These are phyloP conservation scores for Sturnira hondurensis DNA, from an alignment of 2,113 vertebrate species.

Conservation along the genomic window DNA sequence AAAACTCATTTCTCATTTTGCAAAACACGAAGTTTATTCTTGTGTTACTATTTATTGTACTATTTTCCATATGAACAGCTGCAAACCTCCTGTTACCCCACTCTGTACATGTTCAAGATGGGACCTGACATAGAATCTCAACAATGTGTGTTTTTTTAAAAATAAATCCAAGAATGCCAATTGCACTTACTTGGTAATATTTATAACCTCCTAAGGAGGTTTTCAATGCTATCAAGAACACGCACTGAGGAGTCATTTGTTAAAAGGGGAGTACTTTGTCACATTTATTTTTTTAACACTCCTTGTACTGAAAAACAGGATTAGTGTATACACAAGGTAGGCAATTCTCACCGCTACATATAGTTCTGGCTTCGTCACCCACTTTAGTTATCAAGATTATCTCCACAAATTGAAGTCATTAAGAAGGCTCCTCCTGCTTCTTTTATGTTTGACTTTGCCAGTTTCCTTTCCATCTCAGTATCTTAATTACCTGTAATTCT, in stretches of 20 bases:
- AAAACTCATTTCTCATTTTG: neutral
- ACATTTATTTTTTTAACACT: neutral
- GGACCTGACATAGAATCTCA: neutral
- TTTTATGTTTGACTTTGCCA: neutral
- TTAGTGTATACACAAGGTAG: neutral
- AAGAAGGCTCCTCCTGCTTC: neutral
- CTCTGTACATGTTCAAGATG: neutral
- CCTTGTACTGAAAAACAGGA: neutral
- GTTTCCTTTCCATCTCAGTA: neutral
- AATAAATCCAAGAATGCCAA: neutral
- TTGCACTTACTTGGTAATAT: neutral
- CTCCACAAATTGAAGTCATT: neutral
- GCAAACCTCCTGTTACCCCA: neutral
- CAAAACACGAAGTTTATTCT: neutral
- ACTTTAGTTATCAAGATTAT: neutral
- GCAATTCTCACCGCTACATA: neutral
- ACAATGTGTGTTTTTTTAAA: neutral
- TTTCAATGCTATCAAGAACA: constrained; percentile 5
- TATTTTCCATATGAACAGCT: neutral
- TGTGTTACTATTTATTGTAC: neutral
- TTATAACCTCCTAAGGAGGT: neutral
- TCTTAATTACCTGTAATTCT: neutral
- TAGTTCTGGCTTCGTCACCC: neutral
- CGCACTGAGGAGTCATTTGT: neutral
- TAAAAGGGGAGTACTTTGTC: neutral